Evolutionary conservation across 2,113 vertebrate genomes (phyloP).

Genomic region (Zonotrichia leucophrys): DNA sequence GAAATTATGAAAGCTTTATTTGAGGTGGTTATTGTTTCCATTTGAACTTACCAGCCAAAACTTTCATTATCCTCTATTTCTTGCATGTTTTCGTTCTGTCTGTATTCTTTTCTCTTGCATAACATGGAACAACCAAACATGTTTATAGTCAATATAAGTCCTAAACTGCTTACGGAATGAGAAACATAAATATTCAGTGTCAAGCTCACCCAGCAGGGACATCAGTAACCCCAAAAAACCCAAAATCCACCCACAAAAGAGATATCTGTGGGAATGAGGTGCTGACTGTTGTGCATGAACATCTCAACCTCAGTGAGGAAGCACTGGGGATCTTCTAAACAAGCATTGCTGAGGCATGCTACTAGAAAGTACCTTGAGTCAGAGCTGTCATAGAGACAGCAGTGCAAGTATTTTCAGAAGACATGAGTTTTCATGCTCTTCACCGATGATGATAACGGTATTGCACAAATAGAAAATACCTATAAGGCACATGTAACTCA

Average conservation of each 20-base stretch:
- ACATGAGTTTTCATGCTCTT: not conserved
- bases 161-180: not conserved
- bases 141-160: not conserved
- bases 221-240: not conserved
- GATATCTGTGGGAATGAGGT: not conserved
- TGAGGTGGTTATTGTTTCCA: not conserved
- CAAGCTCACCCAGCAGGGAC: not conserved
- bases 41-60: not conserved
- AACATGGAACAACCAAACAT: not conserved
- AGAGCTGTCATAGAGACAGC: not conserved
- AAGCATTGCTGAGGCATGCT: not conserved
- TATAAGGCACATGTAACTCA: not conserved
- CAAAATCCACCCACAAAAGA: not conserved
- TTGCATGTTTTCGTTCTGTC: not conserved
- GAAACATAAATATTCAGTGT: not conserved
- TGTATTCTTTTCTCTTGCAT: not conserved
- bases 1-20: not conserved
- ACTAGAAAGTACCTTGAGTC: not conserved
- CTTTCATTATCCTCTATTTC: not conserved
- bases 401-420: not conserved
- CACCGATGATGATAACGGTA: not conserved
- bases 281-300: not conserved
- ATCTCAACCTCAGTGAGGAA: not conserved
- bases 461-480: not conserved
- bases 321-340: not conserved